Base-by-base conservation (phyloP, 2,888 invertebrate species). In the Pollenia amentaria region DNA sequence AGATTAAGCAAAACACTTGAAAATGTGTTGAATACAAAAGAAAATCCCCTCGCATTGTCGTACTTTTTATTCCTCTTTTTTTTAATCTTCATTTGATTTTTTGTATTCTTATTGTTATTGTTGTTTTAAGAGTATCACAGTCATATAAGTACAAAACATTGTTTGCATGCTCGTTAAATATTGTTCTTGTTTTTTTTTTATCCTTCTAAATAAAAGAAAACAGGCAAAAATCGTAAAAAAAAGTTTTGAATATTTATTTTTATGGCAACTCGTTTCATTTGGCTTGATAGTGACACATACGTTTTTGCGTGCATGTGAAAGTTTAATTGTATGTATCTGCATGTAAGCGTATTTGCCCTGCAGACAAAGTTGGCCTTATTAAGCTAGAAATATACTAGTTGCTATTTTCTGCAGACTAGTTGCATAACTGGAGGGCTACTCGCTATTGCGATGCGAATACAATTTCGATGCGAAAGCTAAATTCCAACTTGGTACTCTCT, bases 91-190 rank as follows among this genome's bases (percentile, higher is more conserved):
- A 48, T 79, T 51, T 80, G 64, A 38, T 64, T 16, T 78, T 69
- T 60, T 16, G 60, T 62, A 60, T 29, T 29, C 6, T 29, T 29
- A 62, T 62, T 70, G 53, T 70, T 70, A 51, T 42, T 46, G 44
- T 21, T 67, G 18, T 60, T 72, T 62, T 62, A 16, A 75, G 14
- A 38, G 14, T 75, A 38, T 60, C 38, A 57, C 44, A 21, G 38
- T 70, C 10, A 12, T 48, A 48, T 21, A 12, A 21, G 48, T 48
- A 69, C 12, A 67, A 67, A 40, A 44, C 51, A 42, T 70, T 69
- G 60, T 79, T 79, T 70, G 48, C 60, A 60, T 10, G 51, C 48
- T 60, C 48, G 40, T 70, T 79, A 69, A 57, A 57, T 57, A 69
- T 48, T 46, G 44, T 60, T 14, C n/a, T n/a, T 60, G 10, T 44